Conservation (phyloP, 2,888 invertebrate species). For the Stramonita haemastoma region DNA sequence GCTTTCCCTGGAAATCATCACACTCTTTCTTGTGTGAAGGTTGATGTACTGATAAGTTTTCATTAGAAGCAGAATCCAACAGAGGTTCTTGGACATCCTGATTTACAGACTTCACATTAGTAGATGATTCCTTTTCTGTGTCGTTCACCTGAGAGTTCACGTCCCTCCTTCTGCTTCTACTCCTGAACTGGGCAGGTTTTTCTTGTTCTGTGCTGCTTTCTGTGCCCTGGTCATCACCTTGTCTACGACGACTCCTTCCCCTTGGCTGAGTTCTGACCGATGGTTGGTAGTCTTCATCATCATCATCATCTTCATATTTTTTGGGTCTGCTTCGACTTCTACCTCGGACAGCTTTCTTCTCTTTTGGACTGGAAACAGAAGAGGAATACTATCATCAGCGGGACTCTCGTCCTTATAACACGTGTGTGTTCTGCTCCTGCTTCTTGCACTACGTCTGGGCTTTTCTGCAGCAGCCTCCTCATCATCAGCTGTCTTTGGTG, state of each 20-base stretch:
- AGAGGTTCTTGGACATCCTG: neutral
- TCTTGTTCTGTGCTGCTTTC: neutral
- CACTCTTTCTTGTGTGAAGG: neutral
- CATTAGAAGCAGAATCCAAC: neutral
- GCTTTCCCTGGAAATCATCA: neutral
- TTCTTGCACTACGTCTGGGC: conserved; percentile 34
- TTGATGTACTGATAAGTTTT: neutral
- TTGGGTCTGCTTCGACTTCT: conserved; percentile 1
- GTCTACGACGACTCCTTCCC: conserved; percentile 21
- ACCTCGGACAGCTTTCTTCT: neutral
- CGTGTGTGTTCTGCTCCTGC: conserved; percentile 15
- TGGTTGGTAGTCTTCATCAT: conserved; percentile 31
- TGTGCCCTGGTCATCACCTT: neutral
- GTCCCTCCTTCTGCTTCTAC: conserved; percentile 34
- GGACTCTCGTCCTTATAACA: neutral
- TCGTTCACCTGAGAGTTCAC: neutral
- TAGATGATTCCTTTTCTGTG: neutral
- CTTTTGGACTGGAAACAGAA: neutral
- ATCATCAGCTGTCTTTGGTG: neutral
- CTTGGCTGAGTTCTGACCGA: neutral
- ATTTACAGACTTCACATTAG: neutral
- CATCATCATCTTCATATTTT: conserved; percentile 36
- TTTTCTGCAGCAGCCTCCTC: neutral
- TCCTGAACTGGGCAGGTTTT: conserved; percentile 17
- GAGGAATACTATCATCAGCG: neutral